Evolutionary conservation across 2,113 vertebrate genomes (phyloP).

Genomic region (Hemichromis elongatus): DNA sequence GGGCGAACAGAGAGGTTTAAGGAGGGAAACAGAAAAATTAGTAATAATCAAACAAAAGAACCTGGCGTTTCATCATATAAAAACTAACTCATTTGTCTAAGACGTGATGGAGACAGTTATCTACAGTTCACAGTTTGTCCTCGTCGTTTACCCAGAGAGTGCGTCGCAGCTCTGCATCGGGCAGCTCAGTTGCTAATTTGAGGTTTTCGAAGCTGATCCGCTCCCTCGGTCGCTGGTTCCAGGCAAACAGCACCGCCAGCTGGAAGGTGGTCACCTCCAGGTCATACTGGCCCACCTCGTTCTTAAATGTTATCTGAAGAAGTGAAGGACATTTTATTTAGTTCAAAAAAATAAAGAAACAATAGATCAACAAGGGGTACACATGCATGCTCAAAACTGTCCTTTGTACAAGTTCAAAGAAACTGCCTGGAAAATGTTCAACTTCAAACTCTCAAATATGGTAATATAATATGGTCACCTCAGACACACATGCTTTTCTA

Average conservation of each 20-base stretch:
- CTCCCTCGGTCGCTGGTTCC: constrained; percentile 99
- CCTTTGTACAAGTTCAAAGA: background rate
- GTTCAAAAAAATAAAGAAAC: background rate
- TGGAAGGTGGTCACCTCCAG: constrained; percentile 99
- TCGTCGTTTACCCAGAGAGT: constrained; percentile 88
- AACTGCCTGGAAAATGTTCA: background rate
- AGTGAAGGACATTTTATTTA: background rate
- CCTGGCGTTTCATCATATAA: background rate
- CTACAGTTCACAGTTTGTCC: background rate
- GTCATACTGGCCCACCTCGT: constrained; percentile 97
- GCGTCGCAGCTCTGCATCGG: constrained; percentile 94
- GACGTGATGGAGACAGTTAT: background rate
- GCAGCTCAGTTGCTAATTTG: constrained; percentile 94
- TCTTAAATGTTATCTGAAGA: constrained; percentile 95
- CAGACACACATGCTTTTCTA: background rate
- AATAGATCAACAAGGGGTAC: rapidly evolving
- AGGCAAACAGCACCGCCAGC: constrained; percentile 94
- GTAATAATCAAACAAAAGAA: background rate
- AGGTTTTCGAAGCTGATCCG: constrained; percentile 99
- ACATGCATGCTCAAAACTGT: background rate
- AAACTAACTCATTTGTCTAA: background rate
- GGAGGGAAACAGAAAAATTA: rapidly evolving
- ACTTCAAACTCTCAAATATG: too few relatives aligned
- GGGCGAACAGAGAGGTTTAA: background rate
- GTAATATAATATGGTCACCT: background rate